Evolutionary conservation across 2,888 invertebrate species (phyloP).

Genomic region (Meteorus colon): DNA sequence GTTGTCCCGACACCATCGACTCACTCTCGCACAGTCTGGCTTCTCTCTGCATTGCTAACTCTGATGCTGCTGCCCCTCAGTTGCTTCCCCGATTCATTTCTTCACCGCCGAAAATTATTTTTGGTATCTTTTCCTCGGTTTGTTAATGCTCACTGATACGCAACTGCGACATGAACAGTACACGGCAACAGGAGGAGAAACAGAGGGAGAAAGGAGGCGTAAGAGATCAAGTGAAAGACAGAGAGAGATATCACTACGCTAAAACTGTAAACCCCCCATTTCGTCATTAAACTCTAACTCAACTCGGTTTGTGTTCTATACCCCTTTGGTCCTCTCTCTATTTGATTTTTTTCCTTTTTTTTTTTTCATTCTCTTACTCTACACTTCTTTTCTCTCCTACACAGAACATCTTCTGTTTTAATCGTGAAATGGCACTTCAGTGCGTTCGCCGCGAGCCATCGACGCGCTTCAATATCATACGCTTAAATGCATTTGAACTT

Average conservation of each 20-base stretch:
- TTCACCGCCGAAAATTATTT: conserved; percentile 71
- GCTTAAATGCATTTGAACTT: neutral
- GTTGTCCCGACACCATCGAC: conserved; percentile 31
- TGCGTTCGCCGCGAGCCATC: conserved; percentile 41
- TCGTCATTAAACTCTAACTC: conserved; percentile 26
- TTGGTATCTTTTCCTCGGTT: conserved; percentile 72
- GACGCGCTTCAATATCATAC: conserved; percentile 37
- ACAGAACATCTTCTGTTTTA: conserved; percentile 20
- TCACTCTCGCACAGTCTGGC: conserved; percentile 38
- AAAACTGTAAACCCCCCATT: conserved; percentile 53
- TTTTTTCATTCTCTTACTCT: conserved; percentile 27
- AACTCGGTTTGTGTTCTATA: conserved; percentile 22
- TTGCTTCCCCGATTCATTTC: conserved; percentile 67
- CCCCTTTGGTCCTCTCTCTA: conserved; percentile 38
- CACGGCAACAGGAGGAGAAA: conserved; percentile 13
- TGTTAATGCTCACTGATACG: conserved; percentile 62
- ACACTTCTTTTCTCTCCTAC: neutral
- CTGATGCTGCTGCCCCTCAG: conserved; percentile 50
- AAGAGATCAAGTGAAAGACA: neutral
- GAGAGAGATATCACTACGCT: conserved; percentile 45
- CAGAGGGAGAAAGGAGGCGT: neutral
- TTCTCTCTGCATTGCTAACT: conserved; percentile 45
- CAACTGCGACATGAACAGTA: conserved; percentile 29
- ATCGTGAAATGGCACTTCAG: conserved; percentile 39
- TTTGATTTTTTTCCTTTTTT: conserved; percentile 23